Conservation (phyloP, 2,888 invertebrate species). For the Baronia brevicornis region DNA sequence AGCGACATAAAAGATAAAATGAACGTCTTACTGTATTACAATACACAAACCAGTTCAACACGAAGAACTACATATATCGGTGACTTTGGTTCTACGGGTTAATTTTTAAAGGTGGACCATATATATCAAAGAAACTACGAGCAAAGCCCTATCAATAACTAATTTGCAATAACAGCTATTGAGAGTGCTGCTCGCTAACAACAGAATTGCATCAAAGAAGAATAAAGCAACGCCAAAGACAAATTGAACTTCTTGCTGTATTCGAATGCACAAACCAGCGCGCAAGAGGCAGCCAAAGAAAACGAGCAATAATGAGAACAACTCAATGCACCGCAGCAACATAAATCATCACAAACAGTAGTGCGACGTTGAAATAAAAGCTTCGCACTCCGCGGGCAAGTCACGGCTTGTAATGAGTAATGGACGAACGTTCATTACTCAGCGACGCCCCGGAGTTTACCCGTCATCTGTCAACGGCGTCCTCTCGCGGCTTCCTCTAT, state of each 20-base stretch:
- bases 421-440: slow-evolving; percentile 56
- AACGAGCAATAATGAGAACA: slow-evolving; percentile 28
- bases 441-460: slow-evolving; percentile 52
- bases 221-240: neutral
- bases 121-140: too few relatives aligned
- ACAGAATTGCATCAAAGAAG: neutral
- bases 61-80: too few relatives aligned
- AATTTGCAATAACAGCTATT: too few relatives aligned
- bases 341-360: slow-evolving; percentile 44
- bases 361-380: slow-evolving; percentile 48
- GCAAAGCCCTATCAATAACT: too few relatives aligned
- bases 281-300: slow-evolving; percentile 1
- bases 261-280: neutral
- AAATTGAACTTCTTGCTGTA: neutral
- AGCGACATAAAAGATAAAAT: neutral
- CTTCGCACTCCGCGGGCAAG: slow-evolving; percentile 41
- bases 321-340: slow-evolving; percentile 18
- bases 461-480: slow-evolving; percentile 55
- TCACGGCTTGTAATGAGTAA: slow-evolving; percentile 47
- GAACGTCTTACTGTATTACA: neutral
- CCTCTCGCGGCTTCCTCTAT: slow-evolving; percentile 22
- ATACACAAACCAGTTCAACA: neutral
- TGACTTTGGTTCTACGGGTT: too few relatives aligned
- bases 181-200: neutral
- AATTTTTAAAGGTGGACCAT: too few relatives aligned